Conservation (phyloP, 2,797 vertebrate species). For the Rousettus madagascariensis region DNA sequence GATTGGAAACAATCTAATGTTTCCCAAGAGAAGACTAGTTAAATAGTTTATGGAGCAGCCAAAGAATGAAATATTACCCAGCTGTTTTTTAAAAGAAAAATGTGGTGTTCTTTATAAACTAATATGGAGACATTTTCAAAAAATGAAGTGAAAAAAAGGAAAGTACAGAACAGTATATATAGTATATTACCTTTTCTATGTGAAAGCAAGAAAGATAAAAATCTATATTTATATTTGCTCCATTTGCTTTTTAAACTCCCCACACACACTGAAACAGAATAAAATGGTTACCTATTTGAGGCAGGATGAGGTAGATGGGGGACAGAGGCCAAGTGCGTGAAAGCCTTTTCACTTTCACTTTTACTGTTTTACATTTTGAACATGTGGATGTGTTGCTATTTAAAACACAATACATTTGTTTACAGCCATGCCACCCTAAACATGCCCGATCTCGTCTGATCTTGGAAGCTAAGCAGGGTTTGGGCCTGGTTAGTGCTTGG, state of each 20-base stretch:
- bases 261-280: background rate
- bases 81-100: background rate
- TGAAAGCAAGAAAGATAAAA: background rate
- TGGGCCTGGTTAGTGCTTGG: too few relatives aligned
- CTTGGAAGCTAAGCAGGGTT: too few relatives aligned
- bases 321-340: accelerated
- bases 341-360: background rate
- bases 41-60: background rate
- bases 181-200: background rate
- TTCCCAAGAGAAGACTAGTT: background rate
- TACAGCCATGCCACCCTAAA: too few relatives aligned
- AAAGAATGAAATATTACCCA: background rate
- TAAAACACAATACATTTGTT: background rate
- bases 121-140: background rate
- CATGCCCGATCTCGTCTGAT: too few relatives aligned
- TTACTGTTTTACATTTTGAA: background rate
- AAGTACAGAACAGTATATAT: background rate
- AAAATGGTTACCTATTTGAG: background rate
- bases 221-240: background rate
- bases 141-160: background rate
- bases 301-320: accelerated
- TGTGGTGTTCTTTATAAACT: background rate
- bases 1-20: background rate
- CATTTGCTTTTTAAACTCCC: background rate
- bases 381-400: background rate